Evolutionary conservation across 2,888 invertebrate genomes (phyloP), one percentile per base, ranked within the genome.

Genomic region (Sesia bembeciformis): DNA sequence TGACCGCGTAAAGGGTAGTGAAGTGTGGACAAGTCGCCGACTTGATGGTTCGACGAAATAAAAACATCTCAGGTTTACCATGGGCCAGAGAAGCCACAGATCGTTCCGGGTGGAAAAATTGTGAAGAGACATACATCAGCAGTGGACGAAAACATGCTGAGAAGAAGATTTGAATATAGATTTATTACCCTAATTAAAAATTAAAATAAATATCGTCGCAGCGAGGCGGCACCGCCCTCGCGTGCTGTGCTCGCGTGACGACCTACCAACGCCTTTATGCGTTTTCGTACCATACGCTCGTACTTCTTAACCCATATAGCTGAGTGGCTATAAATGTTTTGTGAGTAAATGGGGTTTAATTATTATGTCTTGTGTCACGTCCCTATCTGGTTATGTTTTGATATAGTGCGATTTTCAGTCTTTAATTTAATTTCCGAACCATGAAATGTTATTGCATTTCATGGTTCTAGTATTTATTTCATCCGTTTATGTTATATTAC

Each of bases 231-330:
- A 65, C 66, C 53, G 60, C 8, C 59, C 62, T 81, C 73, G 81
- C 82, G 82, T 83, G 82, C 66, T 56, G 42, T 54, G 62, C 64
- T 78, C 73, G 83, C 84, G 84, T 84, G 83, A 63, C 71, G 68
- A 74, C 76, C 72, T 73, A 72, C 73, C 67, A 68, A 72, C 73
- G 71, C 77, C 76, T 80, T 81, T 78, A 81, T 79, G 79, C 81
- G 81, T 81, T 81, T 76, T 68, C 80, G 78, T 79, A 76, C 69
- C 64, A 68, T 70, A 69, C 64, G 51, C 55, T 55, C 62, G 64
- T 71, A 68, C 73, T 74, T 70, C 80, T 81, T 81, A 81, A 80
- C 82, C 81, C 73, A 79, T 68, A 78, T 76, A 70, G 62, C 40
- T 40, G 60, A 68, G 67, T 64, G 66, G 67, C 63, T 62, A 54